Percentiles rank a stretch among this genome's conserved stretches.
These are phyloP conservation scores for Pristionchus fissidentatus DNA, from an alignment of 2,888 invertebrate genomes.

Conservation along the genomic window DNA sequence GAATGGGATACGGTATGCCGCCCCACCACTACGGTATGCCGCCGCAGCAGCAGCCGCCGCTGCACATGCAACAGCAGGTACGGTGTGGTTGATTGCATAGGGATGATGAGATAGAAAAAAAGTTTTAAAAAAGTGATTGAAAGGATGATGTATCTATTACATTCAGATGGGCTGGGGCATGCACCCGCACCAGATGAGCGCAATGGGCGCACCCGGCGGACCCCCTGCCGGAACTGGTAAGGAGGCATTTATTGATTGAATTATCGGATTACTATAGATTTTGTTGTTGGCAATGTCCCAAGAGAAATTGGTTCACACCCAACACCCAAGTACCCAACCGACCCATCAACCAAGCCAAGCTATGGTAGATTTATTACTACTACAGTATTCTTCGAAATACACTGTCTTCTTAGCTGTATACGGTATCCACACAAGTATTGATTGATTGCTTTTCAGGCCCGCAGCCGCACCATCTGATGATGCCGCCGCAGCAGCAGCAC, in stretches of 20 bases:
- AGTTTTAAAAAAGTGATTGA: not conserved
- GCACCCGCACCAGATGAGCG: conserved; percentile 23
- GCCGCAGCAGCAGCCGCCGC: conserved; percentile 3
- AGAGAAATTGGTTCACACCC: too few species aligned
- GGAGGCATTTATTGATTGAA: not conserved
- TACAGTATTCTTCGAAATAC: too few species aligned
- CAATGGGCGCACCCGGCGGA: too few species aligned
- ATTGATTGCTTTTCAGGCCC: conserved; percentile 37
- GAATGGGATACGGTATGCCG: conserved; percentile 29
- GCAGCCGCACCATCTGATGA: conserved; percentile 41
- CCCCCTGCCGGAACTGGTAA: not conserved
- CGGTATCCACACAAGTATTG: too few species aligned
- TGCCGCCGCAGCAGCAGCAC: conserved; percentile 48
- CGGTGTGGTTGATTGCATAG: conserved; percentile 16
- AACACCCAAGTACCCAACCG: too few species aligned
- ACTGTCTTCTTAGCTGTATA: too few species aligned
- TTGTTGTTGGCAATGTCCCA: too few species aligned
- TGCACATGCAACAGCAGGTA: conserved; percentile 16
- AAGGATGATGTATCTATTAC: not conserved
- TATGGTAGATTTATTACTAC: too few species aligned
- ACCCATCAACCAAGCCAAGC: too few species aligned
- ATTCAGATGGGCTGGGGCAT: conserved; percentile 39
- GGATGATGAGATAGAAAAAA: not conserved
- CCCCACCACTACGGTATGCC: conserved; percentile 19
- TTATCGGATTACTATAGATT: too few species aligned